Percentiles rank a stretch among this genome's conserved stretches.
These are phyloP conservation scores for Epistrophella euchroma DNA, from an alignment of 2,888 invertebrate species.

Conservation along the genomic window DNA sequence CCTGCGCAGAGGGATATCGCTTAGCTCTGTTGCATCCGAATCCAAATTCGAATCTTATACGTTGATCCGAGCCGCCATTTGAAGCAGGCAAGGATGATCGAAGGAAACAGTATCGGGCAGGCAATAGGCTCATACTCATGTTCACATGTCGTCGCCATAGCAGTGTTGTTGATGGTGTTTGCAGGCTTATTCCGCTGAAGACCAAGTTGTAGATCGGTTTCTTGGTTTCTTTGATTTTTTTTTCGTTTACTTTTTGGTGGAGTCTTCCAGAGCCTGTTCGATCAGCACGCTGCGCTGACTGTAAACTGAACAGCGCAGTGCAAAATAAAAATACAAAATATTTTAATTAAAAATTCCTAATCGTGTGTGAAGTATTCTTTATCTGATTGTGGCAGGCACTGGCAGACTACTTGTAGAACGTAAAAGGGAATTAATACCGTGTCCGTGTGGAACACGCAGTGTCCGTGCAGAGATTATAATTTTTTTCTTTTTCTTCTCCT, in stretches of 20 bases:
- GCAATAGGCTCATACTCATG: conserved; percentile 69
- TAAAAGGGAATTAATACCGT: conserved; percentile 82
- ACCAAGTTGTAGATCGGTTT: conserved; percentile 48
- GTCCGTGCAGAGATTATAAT: conserved; percentile 74
- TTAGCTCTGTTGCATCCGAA: conserved; percentile 44
- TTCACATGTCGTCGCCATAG: conserved; percentile 75
- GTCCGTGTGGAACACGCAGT: conserved; percentile 76
- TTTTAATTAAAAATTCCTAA: conserved; percentile 84
- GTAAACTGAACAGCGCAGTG: conserved; percentile 16
- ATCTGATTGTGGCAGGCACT: conserved; percentile 81
- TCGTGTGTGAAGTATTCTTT: conserved; percentile 84
- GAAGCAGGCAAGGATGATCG: conserved; percentile 57
- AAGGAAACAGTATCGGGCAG: conserved; percentile 61
- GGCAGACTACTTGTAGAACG: conserved; percentile 77
- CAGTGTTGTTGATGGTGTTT: conserved; percentile 67
- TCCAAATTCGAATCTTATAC: conserved; percentile 41
- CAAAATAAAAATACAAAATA: conserved; percentile 83
- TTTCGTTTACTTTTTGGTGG: conserved; percentile 1
- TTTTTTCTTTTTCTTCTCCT: conserved; percentile 49
- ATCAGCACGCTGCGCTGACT: conserved; percentile 6
- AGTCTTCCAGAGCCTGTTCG: conserved; percentile 35
- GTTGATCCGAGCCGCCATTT: conserved; percentile 53
- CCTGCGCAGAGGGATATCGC: conserved; percentile 77
- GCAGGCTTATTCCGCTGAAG: conserved; percentile 45
- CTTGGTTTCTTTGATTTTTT: conserved; percentile 17